Conservation (phyloP, 2,797 vertebrate species). For the Serranus cabrilla region DNA sequence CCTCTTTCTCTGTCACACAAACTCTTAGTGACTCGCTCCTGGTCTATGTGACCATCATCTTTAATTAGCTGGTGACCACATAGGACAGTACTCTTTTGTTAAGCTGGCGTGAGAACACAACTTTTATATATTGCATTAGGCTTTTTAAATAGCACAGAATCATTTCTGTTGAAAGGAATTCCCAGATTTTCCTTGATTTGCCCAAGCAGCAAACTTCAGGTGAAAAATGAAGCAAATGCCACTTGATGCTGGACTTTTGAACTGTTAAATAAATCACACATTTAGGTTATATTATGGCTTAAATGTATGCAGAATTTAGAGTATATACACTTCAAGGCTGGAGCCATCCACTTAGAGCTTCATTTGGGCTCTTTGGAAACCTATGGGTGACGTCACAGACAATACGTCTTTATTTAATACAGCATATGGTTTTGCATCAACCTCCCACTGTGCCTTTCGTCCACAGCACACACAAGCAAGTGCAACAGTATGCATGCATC, state of each 20-base stretch:
- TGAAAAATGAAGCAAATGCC: too few species aligned
- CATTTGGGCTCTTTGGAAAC: too few species aligned
- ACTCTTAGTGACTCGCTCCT: not conserved
- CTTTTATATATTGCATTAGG: not conserved
- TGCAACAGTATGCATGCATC: not conserved
- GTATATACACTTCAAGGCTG: too few species aligned
- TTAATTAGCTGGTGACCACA: not conserved
- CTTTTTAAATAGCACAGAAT: not conserved
- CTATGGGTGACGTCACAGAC: too few species aligned
- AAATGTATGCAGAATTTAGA: too few species aligned
- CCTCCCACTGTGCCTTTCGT: not conserved
- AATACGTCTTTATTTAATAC: too few species aligned
- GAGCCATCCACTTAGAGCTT: too few species aligned
- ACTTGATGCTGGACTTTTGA: too few species aligned
- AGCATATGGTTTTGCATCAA: not conserved
- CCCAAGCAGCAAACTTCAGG: too few species aligned
- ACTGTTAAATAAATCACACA: too few species aligned
- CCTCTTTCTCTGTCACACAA: not conserved
- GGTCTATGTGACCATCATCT: not conserved
- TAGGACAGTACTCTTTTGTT: slow-evolving; percentile 1
- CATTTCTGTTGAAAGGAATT: not conserved
- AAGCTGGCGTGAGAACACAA: not conserved
- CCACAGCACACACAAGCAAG: not conserved
- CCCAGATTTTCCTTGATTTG: not conserved
- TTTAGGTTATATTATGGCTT: too few species aligned